Evolutionary conservation across 2,797 vertebrate species (phyloP).

Genomic region (Loris lydekkerianus): DNA sequence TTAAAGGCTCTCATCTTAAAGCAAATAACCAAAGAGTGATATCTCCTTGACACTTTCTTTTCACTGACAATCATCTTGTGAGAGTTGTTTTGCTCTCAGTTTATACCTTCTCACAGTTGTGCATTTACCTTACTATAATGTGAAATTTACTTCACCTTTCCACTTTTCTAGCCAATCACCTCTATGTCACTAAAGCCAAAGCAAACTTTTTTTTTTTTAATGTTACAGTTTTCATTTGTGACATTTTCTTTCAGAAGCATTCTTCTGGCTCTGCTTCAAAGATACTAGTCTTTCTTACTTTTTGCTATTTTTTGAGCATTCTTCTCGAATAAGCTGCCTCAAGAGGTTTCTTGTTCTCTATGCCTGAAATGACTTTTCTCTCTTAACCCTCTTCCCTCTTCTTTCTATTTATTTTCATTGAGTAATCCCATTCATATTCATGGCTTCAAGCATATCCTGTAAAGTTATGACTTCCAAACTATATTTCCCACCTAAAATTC

Average conservation of each 20-base stretch:
- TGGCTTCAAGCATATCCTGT: neutral
- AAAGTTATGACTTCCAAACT: neutral
- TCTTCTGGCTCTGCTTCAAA: neutral
- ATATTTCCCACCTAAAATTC: neutral
- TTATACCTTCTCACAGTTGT: neutral
- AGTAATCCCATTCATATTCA: neutral
- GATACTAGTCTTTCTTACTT: neutral
- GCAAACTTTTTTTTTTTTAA: neutral
- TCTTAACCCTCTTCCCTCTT: neutral
- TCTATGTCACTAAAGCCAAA: neutral
- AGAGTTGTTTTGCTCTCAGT: neutral
- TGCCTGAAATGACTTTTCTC: neutral
- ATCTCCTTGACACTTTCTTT: neutral
- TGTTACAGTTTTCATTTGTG: neutral
- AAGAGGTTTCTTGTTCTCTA: neutral
- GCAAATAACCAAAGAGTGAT: neutral
- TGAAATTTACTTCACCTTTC: neutral
- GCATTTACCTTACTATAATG: neutral
- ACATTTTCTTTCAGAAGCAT: neutral
- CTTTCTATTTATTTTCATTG: neutral
- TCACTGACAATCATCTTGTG: neutral
- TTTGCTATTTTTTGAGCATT: neutral
- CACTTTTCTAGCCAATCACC: neutral
- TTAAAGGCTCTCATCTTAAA: conserved; percentile 1
- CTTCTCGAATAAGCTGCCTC: neutral